A percentile compares a stretch with the other conserved stretches of the same genome.
Conservation (phyloP, 2,113 vertebrate species). For the Lepus europaeus region DNA sequence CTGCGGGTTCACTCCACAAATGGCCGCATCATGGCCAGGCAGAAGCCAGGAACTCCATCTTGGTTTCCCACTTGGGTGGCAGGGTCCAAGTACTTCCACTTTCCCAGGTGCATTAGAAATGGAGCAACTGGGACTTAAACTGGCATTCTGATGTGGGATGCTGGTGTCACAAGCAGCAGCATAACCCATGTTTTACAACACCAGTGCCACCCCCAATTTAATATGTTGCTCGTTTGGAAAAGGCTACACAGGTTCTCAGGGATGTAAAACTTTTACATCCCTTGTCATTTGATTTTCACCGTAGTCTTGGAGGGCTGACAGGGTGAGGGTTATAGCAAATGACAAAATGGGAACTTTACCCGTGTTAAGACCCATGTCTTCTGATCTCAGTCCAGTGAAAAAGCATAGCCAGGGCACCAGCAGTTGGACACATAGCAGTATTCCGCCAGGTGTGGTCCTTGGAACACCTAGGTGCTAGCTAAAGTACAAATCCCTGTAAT, state of each 20-base stretch:
- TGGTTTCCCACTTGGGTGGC: too few species aligned
- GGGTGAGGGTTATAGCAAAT: background rate
- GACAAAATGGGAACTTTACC: background rate
- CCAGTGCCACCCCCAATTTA: background rate
- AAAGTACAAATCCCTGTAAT: background rate
- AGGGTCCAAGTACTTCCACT: too few species aligned
- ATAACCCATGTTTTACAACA: too few species aligned
- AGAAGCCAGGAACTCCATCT: too few species aligned
- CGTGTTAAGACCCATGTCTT: background rate
- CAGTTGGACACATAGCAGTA: background rate
- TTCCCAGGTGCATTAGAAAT: too few species aligned
- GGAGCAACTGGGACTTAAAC: too few species aligned
- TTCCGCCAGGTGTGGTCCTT: too few species aligned
- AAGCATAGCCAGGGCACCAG: rapidly evolving
- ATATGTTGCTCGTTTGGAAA: background rate
- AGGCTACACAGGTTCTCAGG: background rate
- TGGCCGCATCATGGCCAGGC: too few species aligned
- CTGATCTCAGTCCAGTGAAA: background rate
- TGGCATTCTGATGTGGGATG: too few species aligned
- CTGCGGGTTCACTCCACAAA: too few species aligned
- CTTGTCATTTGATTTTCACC: background rate
- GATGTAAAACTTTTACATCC: background rate
- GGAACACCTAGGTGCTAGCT: background rate
- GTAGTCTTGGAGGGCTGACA: background rate
- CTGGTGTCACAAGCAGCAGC: too few species aligned